Base-by-base conservation (phyloP, 92 coral and sea anemone species). In the Montipora capitata region DNA sequence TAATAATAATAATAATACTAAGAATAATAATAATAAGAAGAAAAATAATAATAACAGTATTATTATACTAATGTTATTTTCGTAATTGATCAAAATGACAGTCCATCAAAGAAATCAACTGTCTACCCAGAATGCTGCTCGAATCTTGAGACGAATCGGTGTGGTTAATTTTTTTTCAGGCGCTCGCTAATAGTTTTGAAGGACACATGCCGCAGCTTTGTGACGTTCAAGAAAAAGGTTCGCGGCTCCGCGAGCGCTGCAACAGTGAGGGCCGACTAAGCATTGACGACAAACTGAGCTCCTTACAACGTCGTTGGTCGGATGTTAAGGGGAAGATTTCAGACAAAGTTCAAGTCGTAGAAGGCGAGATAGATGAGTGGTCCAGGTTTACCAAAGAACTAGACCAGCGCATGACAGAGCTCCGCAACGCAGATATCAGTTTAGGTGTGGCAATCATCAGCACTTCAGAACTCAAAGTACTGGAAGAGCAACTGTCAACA, bases 151-250 rank as follows among this genome's bases (percentile, higher is more conserved):
- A 45, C 35, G 35, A 27, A 27, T 27, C 35, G 1, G 35, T 27
- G 35, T 27, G 35, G 35, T 27, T 27, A 27, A 27, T 27, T 0
- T 27, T 27, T 27, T 27, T 68, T 13, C 68, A 95, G 98, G 98
- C 98, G 65, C 77, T 95, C 40, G 94, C 95, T 7, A 95, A 90
- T 89, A 95, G 98, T 68, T 95, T 95, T 75, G 98, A 95, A 75
- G 96, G 98, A 38, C 94, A 92, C 48, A 85, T 95, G 83, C 75
- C 91, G 44, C 92, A 94, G 39, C 69, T 93, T 4, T 77, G 93
- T 13, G 92, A 94, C 5, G 96, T 91, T 40, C 91, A 82, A 62
- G 93, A 78, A 54, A 92, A 81, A 69, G 92, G 96, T 42, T 62
- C 91, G 27, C 90, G 89, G 62, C 93, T 95, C 16, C 94, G 94